phyloP scores from a whole-genome alignment of 2,113 vertebrate genomes.

The Tringa solitaria region DNA sequence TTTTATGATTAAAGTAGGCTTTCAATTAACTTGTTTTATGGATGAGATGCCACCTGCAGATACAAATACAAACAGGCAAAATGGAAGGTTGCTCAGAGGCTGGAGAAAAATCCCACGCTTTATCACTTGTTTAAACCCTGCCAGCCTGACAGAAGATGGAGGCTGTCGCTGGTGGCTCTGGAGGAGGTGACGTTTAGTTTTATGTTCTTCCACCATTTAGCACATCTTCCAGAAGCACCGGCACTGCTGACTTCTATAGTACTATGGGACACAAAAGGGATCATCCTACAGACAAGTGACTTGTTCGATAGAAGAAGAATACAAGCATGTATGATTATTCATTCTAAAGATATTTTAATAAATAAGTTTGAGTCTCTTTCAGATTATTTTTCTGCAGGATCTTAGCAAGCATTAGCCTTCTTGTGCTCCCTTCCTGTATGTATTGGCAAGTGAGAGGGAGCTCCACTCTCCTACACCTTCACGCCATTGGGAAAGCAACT shows the following conservation, averaged over 20 bases:
- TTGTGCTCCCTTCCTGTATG: not conserved
- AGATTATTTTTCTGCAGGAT: not conserved
- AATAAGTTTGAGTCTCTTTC: not conserved
- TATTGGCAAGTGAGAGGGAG: not conserved
- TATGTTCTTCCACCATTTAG: not conserved
- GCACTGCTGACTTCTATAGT: not conserved
- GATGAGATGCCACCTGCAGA: conserved; percentile 26
- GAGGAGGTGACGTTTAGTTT: not conserved
- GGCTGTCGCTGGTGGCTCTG: not conserved
- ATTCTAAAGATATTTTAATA: not conserved
- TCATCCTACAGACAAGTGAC: not conserved
- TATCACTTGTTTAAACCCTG: not conserved
- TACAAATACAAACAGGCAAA: not conserved
- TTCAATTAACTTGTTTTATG: conserved; percentile 26
- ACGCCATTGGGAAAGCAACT: not conserved
- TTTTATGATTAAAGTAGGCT: conserved; percentile 36
- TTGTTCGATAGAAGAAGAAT: not conserved
- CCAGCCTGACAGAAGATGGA: not conserved
- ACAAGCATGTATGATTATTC: not conserved
- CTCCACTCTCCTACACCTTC: not conserved
- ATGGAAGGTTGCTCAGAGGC: not conserved
- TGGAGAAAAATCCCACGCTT: not conserved
- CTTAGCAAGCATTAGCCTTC: not conserved
- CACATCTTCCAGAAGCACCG: not conserved
- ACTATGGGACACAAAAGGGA: not conserved